Base-by-base conservation (phyloP, 2,797 vertebrate genomes). In the Phataginus tetradactyla region DNA sequence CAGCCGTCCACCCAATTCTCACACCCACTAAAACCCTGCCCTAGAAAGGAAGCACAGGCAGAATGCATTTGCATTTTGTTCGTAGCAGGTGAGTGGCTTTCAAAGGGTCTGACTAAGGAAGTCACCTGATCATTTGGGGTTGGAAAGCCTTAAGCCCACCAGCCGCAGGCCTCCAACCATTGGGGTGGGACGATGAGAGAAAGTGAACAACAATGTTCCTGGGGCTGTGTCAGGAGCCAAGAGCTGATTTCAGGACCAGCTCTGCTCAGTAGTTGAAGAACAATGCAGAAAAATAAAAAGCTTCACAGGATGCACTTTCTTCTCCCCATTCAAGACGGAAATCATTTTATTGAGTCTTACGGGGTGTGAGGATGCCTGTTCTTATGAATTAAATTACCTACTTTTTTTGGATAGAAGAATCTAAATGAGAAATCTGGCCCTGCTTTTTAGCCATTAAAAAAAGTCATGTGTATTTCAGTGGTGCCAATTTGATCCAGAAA, bases 371-470 rank as follows among this genome's bases (percentile, higher is more conserved):
- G 29, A 69, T 39, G 55, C 81, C 37, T 64, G 32, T 32, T 80
- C 59, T 66, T 79, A 32, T 5, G n/a, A 72, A n/a, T 87, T 61
- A 92, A 84, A 77, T 71, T 37, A 63, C 42, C 45, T 51, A 17
- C 55, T 80, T 95, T 85, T 45, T 79, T 32, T 37, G 86, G 71
- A 66, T 63, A 92, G 72, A 75, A 80, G 66, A 78, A 53, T 86
- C 34, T 85, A 53, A 91, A 86, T 29, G 32, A 85, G 66, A 95
- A 92, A 55, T 15, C 39, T n/a, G 39, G 25, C 81, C 88, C 49
- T 68, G 23, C 21, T 72, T 95, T 72, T 39, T 29, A 87, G 55
- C 42, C 39, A 55, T 88, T 77, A 63, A 42, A 90, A 39, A 75
- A 49, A 75, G 77, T 80, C 66, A 83, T 79, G 34, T 57, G 39